Evolutionary conservation across 2,113 vertebrate species (phyloP).

Genomic region (Leuciscus idus): DNA sequence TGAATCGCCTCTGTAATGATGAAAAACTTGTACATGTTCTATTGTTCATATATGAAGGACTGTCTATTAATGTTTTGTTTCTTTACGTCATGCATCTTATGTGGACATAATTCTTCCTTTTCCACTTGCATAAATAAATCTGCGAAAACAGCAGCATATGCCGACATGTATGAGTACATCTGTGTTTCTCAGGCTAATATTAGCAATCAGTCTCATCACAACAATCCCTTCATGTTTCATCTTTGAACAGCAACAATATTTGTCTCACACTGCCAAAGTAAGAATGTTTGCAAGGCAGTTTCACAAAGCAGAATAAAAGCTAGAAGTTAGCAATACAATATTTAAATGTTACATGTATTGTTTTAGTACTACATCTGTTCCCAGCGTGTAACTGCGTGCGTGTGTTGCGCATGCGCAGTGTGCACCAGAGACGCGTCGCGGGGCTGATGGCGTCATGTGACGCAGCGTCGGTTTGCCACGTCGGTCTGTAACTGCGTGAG

Average conservation of each 20-base stretch:
- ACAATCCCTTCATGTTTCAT: background rate
- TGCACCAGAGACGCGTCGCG: conserved; percentile 60
- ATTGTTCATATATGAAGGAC: background rate
- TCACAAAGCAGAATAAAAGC: background rate
- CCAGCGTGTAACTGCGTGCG: no score
- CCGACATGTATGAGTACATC: background rate
- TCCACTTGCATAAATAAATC: background rate
- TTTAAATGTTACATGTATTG: background rate
- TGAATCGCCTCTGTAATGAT: background rate
- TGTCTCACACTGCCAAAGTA: no score
- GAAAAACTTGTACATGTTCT: background rate
- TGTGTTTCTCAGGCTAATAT: background rate
- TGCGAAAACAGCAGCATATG: no score
- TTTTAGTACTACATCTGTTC: background rate
- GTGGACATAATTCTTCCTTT: background rate
- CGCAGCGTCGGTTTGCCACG: conserved; percentile 77
- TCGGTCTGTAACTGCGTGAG: conserved; percentile 69
- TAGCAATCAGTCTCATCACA: background rate
- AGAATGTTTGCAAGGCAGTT: background rate
- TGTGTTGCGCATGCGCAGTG: conserved; percentile 57
- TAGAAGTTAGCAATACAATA: background rate
- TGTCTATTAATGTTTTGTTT: background rate
- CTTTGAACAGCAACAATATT: no score
- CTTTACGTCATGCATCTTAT: background rate
- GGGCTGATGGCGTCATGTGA: conserved; percentile 68